Base-by-base conservation (phyloP, 37 sponge, comb jelly and placozoan species). In the Crambe crambe region DNA sequence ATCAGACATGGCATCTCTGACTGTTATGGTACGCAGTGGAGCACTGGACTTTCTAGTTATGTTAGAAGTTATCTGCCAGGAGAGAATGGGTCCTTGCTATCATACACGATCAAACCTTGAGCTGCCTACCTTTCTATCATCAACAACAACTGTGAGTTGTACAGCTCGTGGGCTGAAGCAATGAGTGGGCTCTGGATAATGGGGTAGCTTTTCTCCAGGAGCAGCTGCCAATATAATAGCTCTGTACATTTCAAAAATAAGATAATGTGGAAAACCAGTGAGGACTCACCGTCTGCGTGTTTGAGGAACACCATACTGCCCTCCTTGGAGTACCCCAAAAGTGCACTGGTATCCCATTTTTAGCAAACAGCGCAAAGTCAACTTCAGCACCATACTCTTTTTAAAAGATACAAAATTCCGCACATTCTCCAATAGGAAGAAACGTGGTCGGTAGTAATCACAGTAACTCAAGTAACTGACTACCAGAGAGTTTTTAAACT, bases 331-430 rank as follows among this genome's bases (percentile, higher is more conserved):
- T 18, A 96, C 89, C 15, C 87, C 96, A 85, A 96, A 90, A 10
- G 96, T 96, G 44, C 96, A 96, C 86, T 93, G 94, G 74, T 94
- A 94, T 26, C 96, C 96, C 93, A 96, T 96, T 68, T 86, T 80
- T 22, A 90, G 29, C 10, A 96, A 86, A 31, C 94, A 96, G 42
- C 94, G 83, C 37, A 96, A 75, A 22, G 94, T 80, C 26, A 96
- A 89, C 64, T 96, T 96, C 9, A 96, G 89, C 3, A 96, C 93
- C 96, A 96, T 92, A 78, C 85, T 92, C 61, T 70, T 59, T 56
- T 96, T 96, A 85, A 89, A 96, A 17, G 93, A 96, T 27, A 96
- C 96, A 86, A 96, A 92, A 78, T 96, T 96, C 30, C 96, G 71
- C n/a, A 96, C 96, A 70, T 92, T 96, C 80, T 96, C 96, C 38